A percentile compares a stretch with the other conserved stretches of the same genome.
phyloP scores from a whole-genome alignment of 37 sponge, comb jelly and placozoan genomes.

The Trichoplax adhaerens region DNA sequence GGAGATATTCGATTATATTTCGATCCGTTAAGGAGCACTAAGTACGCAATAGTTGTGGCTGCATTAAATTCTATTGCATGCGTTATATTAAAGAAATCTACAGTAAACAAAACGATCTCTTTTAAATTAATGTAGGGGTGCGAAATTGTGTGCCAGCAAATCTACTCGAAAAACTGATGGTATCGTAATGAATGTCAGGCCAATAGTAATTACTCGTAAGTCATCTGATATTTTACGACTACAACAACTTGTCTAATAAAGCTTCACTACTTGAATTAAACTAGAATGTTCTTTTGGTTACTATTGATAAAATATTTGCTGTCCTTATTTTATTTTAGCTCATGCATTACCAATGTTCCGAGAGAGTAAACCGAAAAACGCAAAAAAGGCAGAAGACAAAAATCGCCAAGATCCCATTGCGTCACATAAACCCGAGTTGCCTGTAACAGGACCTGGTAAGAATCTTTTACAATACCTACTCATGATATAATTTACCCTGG shows the following conservation, averaged over 20 bases:
- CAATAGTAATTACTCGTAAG: slow-evolving; percentile 29
- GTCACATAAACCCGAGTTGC: slow-evolving; percentile 56
- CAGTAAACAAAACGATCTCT: too few species aligned
- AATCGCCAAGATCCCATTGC: slow-evolving; percentile 51
- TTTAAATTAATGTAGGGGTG: slow-evolving; percentile 21
- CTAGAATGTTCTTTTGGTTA: not conserved
- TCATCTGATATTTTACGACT: slow-evolving; percentile 1
- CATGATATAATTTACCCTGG: not conserved
- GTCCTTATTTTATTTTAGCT: slow-evolving; percentile 27
- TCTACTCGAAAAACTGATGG: slow-evolving; percentile 17
- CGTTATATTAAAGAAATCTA: too few species aligned
- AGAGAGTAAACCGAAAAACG: slow-evolving; percentile 37
- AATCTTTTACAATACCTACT: not conserved
- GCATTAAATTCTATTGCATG: too few species aligned
- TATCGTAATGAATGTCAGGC: slow-evolving; percentile 9
- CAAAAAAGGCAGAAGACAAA: slow-evolving; percentile 65
- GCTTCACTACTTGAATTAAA: not conserved
- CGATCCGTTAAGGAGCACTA: slow-evolving; percentile 44
- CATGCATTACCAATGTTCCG: slow-evolving; percentile 81
- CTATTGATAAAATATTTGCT: slow-evolving; percentile 10
- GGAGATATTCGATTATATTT: slow-evolving; percentile 53
- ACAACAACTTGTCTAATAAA: not conserved
- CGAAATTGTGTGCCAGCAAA: slow-evolving; percentile 46
- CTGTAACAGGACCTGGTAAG: slow-evolving; percentile 22
- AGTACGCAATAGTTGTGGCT: slow-evolving; percentile 6